Evolutionary conservation across 2,888 invertebrate species (phyloP).

Genomic region (Harpalus rufipes): DNA sequence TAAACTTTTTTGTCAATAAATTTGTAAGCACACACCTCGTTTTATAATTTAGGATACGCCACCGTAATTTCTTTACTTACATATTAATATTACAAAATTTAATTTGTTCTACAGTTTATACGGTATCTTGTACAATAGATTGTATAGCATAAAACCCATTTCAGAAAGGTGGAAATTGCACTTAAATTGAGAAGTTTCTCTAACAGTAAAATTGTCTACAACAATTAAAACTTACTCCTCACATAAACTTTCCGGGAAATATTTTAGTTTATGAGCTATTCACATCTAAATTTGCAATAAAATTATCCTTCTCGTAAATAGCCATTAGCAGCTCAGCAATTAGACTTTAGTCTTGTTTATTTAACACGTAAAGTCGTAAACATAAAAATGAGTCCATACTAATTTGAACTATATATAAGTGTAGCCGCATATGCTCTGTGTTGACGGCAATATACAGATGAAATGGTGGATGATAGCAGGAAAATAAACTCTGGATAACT

Average conservation of each 20-base stretch:
- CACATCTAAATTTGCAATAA: slow-evolving; percentile 6
- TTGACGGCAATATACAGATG: not conserved
- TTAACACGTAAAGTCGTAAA: not conserved
- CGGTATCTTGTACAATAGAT: not conserved
- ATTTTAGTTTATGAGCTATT: slow-evolving; percentile 26
- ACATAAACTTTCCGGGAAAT: slow-evolving; percentile 18
- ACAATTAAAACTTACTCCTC: slow-evolving; percentile 25
- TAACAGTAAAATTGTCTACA: slow-evolving; percentile 19
- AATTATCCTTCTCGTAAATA: slow-evolving; percentile 12
- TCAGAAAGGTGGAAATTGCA: not conserved
- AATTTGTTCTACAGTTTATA: not conserved
- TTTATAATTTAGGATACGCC: too few species aligned
- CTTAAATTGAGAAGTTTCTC: slow-evolving; percentile 10
- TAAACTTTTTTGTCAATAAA: too few species aligned
- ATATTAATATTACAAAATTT: not conserved
- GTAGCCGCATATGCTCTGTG: not conserved
- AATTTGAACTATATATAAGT: not conserved
- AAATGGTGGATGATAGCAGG: not conserved
- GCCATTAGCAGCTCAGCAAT: slow-evolving; percentile 17
- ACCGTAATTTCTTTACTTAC: not conserved
- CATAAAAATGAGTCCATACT: slow-evolving; percentile 11
- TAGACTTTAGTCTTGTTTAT: slow-evolving; percentile 18
- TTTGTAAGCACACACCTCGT: too few species aligned
- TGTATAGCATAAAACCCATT: not conserved
- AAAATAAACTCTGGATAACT: slow-evolving; percentile 1